phyloP scores from a whole-genome alignment of 2,888 invertebrate genomes.

The Cantharis rufa region DNA sequence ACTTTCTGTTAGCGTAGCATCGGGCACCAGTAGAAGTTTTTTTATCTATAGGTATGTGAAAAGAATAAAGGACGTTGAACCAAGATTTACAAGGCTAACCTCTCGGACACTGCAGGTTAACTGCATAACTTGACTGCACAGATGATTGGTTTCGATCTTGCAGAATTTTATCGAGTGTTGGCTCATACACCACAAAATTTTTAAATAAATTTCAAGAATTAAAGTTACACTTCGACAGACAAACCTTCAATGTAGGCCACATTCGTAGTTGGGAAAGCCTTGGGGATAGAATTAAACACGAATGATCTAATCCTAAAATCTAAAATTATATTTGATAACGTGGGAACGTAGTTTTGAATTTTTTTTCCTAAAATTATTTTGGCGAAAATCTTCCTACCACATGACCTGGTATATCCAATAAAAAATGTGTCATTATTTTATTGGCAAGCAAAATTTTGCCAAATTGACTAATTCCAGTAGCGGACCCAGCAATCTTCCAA shows the following conservation, averaged over 20 bases:
- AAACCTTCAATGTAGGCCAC: not conserved
- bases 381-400: not conserved
- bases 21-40: slow-evolving; percentile 20
- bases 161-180: not conserved
- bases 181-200: not conserved
- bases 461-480: too few species aligned
- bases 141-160: not conserved
- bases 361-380: not conserved
- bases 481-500: too few species aligned
- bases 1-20: slow-evolving; percentile 8
- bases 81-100: slow-evolving; percentile 22
- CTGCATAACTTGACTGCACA: slow-evolving; percentile 9
- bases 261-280: not conserved
- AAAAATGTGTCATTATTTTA: too few species aligned
- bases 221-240: not conserved
- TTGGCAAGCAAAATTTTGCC: not conserved
- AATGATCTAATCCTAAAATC: not conserved
- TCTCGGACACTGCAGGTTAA: slow-evolving; percentile 14
- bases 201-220: not conserved
- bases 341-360: not conserved
- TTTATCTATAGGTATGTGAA: slow-evolving; percentile 12
- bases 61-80: slow-evolving; percentile 27
- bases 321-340: not conserved
- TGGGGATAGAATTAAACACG: not conserved
- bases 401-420: too few species aligned